A percentile compares a stretch with the other conserved stretches of the same genome.
Conservation (phyloP, 2,113 vertebrate genomes). For the Arothron firmamentum region DNA sequence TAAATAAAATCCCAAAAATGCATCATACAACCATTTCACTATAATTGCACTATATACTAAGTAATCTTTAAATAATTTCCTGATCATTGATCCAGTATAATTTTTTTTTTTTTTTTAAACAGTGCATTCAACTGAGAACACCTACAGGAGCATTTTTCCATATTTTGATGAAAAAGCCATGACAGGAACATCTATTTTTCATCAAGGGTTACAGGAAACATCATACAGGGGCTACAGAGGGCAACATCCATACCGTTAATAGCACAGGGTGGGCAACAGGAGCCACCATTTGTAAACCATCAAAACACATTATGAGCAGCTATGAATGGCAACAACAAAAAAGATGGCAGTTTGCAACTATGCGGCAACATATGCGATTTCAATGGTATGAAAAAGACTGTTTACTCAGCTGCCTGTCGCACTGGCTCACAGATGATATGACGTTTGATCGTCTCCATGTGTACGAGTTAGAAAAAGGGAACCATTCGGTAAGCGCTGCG, state of each 20-base stretch:
- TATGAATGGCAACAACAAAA: conserved; percentile 45
- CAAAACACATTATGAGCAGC: conserved; percentile 63
- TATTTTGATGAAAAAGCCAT: conserved; percentile 74
- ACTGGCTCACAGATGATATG: conserved; percentile 46
- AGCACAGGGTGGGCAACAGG: conserved; percentile 64
- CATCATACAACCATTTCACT: conserved; percentile 74
- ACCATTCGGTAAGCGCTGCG: conserved; percentile 4
- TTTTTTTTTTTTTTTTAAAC: conserved; percentile 46
- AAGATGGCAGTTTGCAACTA: conserved; percentile 44
- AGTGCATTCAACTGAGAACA: conserved; percentile 76
- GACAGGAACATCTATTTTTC: conserved; percentile 68
- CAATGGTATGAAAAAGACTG: conserved; percentile 39
- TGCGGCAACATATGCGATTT: conserved; percentile 47
- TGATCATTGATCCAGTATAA: conserved; percentile 63
- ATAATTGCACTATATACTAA: conserved; percentile 73
- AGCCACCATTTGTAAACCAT: conserved; percentile 69
- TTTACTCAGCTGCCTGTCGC: conserved; percentile 52
- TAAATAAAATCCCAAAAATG: conserved; percentile 67
- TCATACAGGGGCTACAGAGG: conserved; percentile 68
- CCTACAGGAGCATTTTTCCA: conserved; percentile 73
- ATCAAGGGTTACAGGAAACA: conserved; percentile 68
- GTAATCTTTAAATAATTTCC: conserved; percentile 57
- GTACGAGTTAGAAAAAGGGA: neutral
- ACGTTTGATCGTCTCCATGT: conserved; percentile 21
- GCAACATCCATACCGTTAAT: conserved; percentile 73